These are phyloP conservation scores for Philereme vetulata DNA, from an alignment of 2,888 invertebrate species.

Conservation along the genomic window DNA sequence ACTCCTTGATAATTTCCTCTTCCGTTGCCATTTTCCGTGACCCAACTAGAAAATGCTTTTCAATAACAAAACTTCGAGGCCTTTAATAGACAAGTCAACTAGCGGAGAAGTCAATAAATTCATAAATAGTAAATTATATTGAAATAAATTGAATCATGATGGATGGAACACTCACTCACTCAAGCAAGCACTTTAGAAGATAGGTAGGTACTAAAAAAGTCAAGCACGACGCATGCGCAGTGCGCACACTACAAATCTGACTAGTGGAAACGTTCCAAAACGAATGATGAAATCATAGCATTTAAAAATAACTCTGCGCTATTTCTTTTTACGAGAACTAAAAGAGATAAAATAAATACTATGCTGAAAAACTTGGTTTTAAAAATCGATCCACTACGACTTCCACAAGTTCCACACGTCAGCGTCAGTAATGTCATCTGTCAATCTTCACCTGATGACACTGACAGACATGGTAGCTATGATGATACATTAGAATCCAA, in stretches of 20 bases:
- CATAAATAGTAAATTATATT: neutral
- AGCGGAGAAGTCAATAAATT: constrained; percentile 1
- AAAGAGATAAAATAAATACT: neutral
- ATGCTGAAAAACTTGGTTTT: neutral
- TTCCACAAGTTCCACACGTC: too few relatives aligned
- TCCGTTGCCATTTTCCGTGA: constrained; percentile 63
- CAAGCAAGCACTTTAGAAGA: too few relatives aligned
- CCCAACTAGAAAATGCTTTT: constrained; percentile 29
- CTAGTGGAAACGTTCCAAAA: constrained; percentile 2
- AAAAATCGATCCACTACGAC: too few relatives aligned
- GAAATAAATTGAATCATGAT: too few relatives aligned
- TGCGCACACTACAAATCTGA: neutral
- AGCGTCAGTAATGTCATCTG: too few relatives aligned
- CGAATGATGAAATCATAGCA: neutral
- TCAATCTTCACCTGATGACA: too few relatives aligned
- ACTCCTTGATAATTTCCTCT: constrained; percentile 48
- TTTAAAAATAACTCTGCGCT: neutral
- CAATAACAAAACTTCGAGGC: constrained; percentile 39
- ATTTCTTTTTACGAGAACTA: neutral
- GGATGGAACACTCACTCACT: too few relatives aligned
- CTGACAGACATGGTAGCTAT: too few relatives aligned
- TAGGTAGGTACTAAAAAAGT: too few relatives aligned
- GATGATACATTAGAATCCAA: too few relatives aligned
- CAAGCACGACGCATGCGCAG: too few relatives aligned
- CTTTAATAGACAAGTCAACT: constrained; percentile 3